These are phyloP conservation scores for Xanthia icteritia DNA, from an alignment of 2,888 invertebrate species.

Conservation along the genomic window DNA sequence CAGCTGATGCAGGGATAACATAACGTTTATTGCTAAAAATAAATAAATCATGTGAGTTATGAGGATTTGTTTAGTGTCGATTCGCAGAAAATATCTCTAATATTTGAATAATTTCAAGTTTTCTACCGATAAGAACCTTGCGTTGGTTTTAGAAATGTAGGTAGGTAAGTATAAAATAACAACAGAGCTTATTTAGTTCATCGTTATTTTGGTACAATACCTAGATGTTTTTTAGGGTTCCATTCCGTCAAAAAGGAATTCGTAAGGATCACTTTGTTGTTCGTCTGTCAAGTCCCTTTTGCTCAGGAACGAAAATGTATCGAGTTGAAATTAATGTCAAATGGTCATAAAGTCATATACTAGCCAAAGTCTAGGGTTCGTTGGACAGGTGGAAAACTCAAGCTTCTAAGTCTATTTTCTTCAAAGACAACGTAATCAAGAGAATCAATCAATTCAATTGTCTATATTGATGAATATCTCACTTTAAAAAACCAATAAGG, in stretches of 20 bases:
- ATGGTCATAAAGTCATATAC: not conserved
- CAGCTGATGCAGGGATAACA: conserved; percentile 47
- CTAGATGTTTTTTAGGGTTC: not conserved
- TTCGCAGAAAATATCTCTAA: conserved; percentile 42
- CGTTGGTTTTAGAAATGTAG: not conserved
- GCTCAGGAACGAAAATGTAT: not conserved
- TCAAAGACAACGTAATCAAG: not conserved
- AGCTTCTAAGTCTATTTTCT: not conserved
- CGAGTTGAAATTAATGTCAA: too few relatives aligned
- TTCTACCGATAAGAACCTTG: not conserved
- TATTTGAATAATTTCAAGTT: conserved; percentile 13
- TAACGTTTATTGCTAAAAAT: conserved; percentile 14
- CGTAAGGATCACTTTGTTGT: not conserved
- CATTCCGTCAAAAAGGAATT: not conserved
- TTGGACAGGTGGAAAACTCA: not conserved
- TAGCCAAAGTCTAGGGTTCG: not conserved
- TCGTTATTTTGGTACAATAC: not conserved
- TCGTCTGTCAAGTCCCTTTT: not conserved
- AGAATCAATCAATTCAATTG: not conserved
- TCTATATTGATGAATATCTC: not conserved
- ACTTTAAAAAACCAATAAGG: too few relatives aligned
- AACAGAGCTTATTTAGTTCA: not conserved
- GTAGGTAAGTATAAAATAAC: not conserved
- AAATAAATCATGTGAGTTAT: conserved; percentile 34
- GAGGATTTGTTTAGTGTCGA: conserved; percentile 16